phyloP scores from a whole-genome alignment of 53 echinoderm and acorn worm genomes.

The Mesocentrotus franciscanus region DNA sequence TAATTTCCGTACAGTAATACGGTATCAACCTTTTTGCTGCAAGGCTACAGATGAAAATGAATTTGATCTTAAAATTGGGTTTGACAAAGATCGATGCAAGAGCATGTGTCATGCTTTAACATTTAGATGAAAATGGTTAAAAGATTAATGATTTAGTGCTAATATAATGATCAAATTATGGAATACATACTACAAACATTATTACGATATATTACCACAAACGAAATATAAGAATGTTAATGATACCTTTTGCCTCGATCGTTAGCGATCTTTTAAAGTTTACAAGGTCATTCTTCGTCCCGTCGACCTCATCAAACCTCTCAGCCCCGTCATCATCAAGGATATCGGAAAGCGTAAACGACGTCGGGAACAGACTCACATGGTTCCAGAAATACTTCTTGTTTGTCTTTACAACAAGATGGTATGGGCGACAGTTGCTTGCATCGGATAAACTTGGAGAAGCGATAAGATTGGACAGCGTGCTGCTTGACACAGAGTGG shows the following conservation, averaged over 20 bases:
- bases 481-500: constrained; percentile 5
- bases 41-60: no score
- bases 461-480: neutral
- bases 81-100: neutral
- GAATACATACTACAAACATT: no score
- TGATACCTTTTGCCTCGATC: neutral
- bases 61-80: neutral
- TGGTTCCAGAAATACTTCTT: constrained; percentile 45
- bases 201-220: neutral
- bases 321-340: neutral
- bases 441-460: constrained; percentile 31
- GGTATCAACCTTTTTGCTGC: no score
- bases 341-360: constrained; percentile 33
- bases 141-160: neutral
- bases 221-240: neutral
- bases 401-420: constrained; percentile 18
- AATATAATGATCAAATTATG: no score
- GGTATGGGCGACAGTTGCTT: neutral
- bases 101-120: neutral
- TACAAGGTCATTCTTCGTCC: neutral
- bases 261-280: neutral
- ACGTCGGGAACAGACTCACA: neutral
- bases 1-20: no score
- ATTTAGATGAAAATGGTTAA: no score
- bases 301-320: neutral